Evolutionary conservation across 1,140 invertebrate species (phyloP), one percentile per base, ranked within the genome.

Genomic region (Temnothorax longispinosus): DNA sequence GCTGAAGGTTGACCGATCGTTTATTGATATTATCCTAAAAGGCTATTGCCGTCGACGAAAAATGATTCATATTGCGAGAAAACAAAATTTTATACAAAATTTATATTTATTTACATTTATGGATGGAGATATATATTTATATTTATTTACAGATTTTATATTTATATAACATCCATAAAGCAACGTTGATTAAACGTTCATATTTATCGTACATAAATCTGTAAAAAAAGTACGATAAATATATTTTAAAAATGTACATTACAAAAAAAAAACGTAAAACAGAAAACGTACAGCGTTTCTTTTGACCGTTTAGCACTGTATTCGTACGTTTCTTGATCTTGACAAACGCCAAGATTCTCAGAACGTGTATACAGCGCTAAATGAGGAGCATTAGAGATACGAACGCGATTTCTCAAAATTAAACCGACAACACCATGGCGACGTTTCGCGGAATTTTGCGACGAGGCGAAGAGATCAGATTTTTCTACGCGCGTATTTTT

Each of bases 401-500:
- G 18, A 8, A 10, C 15, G 1, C 3, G n/a, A 27, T n/a, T 47
- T 38, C 38, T 54, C 15, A 44, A 41, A 69, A n/a, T 81, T 81
- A 27, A 69, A 41, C 32, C 0, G 15, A 2, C 52, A 41, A 58
- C 6, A 15, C 10, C 8, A 81, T 35, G 21, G 35, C 52, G 65
- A 54, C 35, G 15, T 47, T 41, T 41, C 8, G 5, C 50, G 1
- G 6, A 44, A 67, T 41, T 58, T 82, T 58, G 27, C 52, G 13
- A 65, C 7, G 27, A 72, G 27, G 35, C 4, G 10, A 69, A 74
- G 41, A 84, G 18, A 47, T 74, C 13, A 5, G n/a, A 60, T 8
- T 62, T 76, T 69, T 85, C 60, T 78, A 11, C n/a, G 7, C 58
- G 41, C 54, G 62, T 56, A 41, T 77, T 58, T 44, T 56, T 75